Conservation (phyloP, 1,140 invertebrate species). For the Cherax destructor region DNA sequence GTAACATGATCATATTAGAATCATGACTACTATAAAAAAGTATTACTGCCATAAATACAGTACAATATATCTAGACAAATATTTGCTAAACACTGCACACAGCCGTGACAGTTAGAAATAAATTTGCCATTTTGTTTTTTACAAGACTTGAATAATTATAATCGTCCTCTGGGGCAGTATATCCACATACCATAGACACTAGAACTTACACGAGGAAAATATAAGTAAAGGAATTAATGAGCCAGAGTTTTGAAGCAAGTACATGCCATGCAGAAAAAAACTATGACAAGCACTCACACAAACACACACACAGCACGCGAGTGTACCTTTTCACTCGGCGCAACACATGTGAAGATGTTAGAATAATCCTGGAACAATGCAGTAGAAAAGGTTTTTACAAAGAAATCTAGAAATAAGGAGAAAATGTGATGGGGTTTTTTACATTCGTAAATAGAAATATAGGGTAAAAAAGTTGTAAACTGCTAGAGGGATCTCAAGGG, state of each 20-base stretch:
- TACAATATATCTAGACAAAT: background rate
- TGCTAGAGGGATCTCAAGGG: constrained; percentile 40
- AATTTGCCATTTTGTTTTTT: too few species aligned
- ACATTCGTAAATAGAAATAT: constrained; percentile 34
- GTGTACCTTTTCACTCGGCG: constrained; percentile 70
- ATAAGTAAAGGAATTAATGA: background rate
- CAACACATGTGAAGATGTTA: constrained; percentile 71
- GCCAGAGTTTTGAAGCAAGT: background rate
- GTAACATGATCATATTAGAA: too few species aligned
- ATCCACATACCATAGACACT: background rate
- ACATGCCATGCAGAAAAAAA: constrained; percentile 34
- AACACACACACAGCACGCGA: constrained; percentile 67
- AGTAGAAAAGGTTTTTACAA: constrained; percentile 57
- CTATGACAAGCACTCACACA: constrained; percentile 66
- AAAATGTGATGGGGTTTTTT: constrained; percentile 40
- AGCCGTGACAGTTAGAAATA: background rate
- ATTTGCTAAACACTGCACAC: background rate
- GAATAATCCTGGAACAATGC: constrained; percentile 67
- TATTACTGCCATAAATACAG: background rate
- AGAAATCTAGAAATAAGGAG: constrained; percentile 60
- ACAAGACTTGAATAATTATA: background rate
- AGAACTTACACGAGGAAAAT: background rate
- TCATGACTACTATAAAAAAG: too few species aligned
- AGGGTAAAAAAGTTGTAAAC: constrained; percentile 32
- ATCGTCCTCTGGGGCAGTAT: background rate